Conservation (phyloP, 2,113 vertebrate genomes). For the Lasiurus cinereus region DNA sequence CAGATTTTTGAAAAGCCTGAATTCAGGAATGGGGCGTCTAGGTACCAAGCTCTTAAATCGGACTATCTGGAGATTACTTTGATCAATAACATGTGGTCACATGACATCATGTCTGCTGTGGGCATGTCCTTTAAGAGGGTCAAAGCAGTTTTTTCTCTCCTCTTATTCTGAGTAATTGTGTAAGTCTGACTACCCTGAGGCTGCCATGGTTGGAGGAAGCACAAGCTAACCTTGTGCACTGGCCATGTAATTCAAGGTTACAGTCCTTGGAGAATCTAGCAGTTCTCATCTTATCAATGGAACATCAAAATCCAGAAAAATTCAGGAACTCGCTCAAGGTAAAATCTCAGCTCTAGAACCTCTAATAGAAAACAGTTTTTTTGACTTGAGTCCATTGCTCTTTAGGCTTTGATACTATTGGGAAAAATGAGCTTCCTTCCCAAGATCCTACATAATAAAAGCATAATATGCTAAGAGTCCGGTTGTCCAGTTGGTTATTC, state of each 20-base stretch:
- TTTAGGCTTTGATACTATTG: background rate
- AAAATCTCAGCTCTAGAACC: background rate
- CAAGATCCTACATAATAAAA: too few relatives aligned
- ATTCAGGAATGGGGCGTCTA: background rate
- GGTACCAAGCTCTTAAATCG: background rate
- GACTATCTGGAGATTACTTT: background rate
- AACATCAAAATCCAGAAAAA: background rate
- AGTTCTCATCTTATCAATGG: background rate
- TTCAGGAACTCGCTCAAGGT: background rate
- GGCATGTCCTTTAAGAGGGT: too few relatives aligned
- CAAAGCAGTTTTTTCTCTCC: background rate
- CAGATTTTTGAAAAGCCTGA: background rate
- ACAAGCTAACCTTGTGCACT: fast-evolving
- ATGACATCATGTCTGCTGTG: background rate
- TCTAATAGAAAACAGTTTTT: background rate
- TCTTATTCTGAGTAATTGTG: background rate
- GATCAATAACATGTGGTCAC: background rate
- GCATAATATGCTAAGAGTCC: too few relatives aligned
- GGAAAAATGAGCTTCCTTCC: background rate
- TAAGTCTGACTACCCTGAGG: background rate
- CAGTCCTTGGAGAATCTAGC: background rate
- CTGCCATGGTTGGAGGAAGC: background rate
- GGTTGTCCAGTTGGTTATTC: too few relatives aligned
- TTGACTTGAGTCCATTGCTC: background rate
- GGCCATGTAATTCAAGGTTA: background rate